These are phyloP conservation scores for Sarcophilus harrisii DNA, from an alignment of 2,797 vertebrate genomes.

Conservation along the genomic window DNA sequence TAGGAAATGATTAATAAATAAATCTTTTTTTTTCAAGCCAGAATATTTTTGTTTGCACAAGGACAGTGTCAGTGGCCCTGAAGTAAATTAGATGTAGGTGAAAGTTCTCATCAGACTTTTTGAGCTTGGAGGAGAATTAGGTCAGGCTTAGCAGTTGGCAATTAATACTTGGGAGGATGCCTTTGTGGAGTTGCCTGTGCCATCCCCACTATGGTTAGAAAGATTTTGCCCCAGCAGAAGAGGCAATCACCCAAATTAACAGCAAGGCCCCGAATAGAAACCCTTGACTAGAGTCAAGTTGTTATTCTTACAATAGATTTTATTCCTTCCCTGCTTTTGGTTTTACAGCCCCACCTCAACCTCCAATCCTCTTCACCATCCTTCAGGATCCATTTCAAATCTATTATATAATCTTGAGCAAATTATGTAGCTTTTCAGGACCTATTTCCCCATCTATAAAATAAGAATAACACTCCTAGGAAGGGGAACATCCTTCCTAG, in stretches of 20 bases:
- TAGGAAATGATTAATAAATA: neutral
- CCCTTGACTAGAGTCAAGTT: neutral
- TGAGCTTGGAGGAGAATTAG: neutral
- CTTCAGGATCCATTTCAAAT: conserved; percentile 1
- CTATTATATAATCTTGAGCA: neutral
- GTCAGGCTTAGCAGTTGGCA: neutral
- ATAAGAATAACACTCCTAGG: neutral
- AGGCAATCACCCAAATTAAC: neutral
- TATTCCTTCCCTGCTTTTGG: conserved; percentile 5
- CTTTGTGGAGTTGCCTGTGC: neutral
- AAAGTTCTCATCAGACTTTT: neutral
- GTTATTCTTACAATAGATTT: neutral
- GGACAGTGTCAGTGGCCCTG: neutral
- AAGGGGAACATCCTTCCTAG: too few relatives aligned
- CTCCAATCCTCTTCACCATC: neutral
- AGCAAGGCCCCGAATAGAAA: neutral
- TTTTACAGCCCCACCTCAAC: neutral
- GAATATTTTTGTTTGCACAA: neutral
- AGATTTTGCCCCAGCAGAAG: neutral
- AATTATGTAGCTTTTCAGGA: neutral
- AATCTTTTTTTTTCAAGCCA: neutral
- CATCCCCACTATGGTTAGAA: neutral
- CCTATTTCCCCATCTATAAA: neutral
- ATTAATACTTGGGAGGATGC: neutral
- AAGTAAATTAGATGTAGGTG: neutral